phyloP scores from a whole-genome alignment of 2,888 invertebrate species.

The Nomada fabriciana region DNA sequence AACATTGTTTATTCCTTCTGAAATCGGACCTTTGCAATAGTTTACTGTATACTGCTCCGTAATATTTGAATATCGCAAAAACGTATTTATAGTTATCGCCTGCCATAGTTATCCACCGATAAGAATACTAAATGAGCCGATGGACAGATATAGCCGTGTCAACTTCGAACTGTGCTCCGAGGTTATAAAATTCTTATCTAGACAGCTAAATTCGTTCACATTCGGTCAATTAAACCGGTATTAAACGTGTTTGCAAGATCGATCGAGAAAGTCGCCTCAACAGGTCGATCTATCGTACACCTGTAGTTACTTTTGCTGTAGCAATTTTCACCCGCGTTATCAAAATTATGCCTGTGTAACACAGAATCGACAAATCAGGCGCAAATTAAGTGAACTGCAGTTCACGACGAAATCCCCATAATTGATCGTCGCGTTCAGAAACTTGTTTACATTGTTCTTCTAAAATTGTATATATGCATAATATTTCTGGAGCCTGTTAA shows the following conservation, averaged over 20 bases:
- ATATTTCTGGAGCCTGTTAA: too few species aligned
- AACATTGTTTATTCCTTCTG: neutral
- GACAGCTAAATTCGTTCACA: conserved; percentile 36
- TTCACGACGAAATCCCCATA: neutral
- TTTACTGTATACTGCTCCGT: neutral
- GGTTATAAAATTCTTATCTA: conserved; percentile 50
- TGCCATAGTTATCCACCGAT: neutral
- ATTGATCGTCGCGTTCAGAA: neutral
- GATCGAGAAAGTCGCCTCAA: conserved; percentile 60
- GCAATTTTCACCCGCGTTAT: conserved; percentile 32
- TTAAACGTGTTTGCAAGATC: conserved; percentile 54
- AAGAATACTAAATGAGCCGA: conserved; percentile 16
- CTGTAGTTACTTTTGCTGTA: conserved; percentile 17
- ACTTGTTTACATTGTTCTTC: neutral
- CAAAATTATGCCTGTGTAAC: neutral
- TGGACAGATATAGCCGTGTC: conserved; percentile 33
- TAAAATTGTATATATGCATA: too few species aligned
- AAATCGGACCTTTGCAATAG: neutral
- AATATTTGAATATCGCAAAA: neutral
- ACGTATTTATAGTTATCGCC: neutral
- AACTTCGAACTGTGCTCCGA: conserved; percentile 34
- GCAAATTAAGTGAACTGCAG: neutral
- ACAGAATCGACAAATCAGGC: neutral
- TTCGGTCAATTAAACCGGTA: conserved; percentile 59
- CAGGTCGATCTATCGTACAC: conserved; percentile 41